Evolutionary conservation across 2,113 vertebrate species (phyloP).

Genomic region (Serilophus lunatus): DNA sequence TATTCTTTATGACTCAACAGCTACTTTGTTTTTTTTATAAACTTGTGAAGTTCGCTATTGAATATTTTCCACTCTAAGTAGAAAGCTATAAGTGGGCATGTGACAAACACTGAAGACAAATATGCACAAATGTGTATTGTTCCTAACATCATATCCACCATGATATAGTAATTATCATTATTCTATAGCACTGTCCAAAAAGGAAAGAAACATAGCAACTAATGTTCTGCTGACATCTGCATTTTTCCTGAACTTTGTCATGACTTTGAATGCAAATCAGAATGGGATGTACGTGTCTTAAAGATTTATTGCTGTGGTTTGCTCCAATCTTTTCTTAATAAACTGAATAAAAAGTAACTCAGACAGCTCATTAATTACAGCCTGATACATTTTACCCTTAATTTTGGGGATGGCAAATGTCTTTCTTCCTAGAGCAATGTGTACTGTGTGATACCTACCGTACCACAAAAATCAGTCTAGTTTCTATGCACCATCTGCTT

Average conservation of each 20-base stretch:
- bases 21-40: neutral
- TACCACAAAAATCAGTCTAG: neutral
- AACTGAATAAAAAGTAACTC: slow-evolving; percentile 48
- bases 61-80: neutral
- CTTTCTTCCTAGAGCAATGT: slow-evolving; percentile 15
- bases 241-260: slow-evolving; percentile 36
- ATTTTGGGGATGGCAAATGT: neutral
- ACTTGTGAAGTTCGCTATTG: neutral
- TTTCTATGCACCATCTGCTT: neutral
- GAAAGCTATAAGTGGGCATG: neutral
- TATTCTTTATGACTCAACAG: neutral
- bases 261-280: slow-evolving; percentile 44
- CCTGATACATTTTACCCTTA: neutral
- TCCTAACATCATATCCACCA: neutral
- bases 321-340: slow-evolving; percentile 41
- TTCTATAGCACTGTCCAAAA: neutral
- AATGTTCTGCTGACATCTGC: neutral
- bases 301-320: slow-evolving; percentile 52
- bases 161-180: neutral
- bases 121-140: neutral
- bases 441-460: neutral
- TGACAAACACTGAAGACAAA: neutral
- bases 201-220: neutral
- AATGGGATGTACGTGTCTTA: neutral
- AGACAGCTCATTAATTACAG: slow-evolving; percentile 41